phyloP scores from a whole-genome alignment of 2,113 vertebrate genomes.

The Marcusenius ussheri region DNA sequence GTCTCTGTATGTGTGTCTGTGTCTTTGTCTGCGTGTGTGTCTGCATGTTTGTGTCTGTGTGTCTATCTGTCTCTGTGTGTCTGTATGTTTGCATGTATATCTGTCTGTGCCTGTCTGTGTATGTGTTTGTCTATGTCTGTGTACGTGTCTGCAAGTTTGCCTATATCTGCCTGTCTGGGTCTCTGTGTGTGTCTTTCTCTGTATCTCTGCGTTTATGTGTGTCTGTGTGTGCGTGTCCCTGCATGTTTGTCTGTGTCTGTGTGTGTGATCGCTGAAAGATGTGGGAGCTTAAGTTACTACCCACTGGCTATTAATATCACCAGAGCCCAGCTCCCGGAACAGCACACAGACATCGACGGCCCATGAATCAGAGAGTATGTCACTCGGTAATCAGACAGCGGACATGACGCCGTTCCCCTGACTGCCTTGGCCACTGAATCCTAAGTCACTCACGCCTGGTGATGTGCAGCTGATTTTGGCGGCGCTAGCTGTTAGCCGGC shows the following conservation, averaged over 20 bases:
- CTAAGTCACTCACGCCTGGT: neutral
- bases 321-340: conserved; percentile 17
- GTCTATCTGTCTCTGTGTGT: neutral
- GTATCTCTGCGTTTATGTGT: neutral
- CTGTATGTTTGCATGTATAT: neutral
- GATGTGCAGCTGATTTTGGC: neutral
- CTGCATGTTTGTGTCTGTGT: neutral
- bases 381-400: conserved; percentile 35
- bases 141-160: neutral
- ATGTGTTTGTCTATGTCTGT: neutral
- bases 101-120: neutral
- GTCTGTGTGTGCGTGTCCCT: neutral
- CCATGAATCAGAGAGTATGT: conserved; percentile 25
- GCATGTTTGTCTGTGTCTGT: conserved; percentile 11
- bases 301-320: conserved; percentile 17
- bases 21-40: neutral
- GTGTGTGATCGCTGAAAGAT: neutral
- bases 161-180: neutral
- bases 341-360: conserved; percentile 3
- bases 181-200: neutral
- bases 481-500: neutral
- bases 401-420: conserved; percentile 25
- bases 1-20: neutral
- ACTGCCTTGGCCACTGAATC: conserved; percentile 5
- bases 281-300: conserved; percentile 18